Conservation (phyloP, 2,797 vertebrate genomes). For the Tarsius wallacei region DNA sequence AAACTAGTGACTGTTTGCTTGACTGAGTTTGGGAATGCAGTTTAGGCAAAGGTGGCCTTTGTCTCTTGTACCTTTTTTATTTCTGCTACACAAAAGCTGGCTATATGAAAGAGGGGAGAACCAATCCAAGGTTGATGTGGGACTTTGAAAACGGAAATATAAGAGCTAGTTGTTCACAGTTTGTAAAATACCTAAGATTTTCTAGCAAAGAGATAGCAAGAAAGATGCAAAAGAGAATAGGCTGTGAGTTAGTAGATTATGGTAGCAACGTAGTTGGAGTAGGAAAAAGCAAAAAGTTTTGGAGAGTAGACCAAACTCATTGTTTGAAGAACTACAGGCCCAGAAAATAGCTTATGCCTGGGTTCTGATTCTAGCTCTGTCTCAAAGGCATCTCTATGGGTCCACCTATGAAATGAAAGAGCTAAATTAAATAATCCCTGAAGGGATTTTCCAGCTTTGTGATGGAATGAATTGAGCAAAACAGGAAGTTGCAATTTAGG, state of each 20-base stretch:
- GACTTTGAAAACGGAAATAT: constrained; percentile 65
- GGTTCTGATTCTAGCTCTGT: constrained; percentile 45
- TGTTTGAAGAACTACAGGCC: background rate
- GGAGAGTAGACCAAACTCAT: background rate
- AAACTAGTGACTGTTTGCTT: constrained; percentile 63
- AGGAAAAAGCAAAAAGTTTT: constrained; percentile 51
- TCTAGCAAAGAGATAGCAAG: background rate
- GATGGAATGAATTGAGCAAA: constrained; percentile 66
- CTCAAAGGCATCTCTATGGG: background rate
- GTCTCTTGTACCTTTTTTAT: constrained; percentile 33
- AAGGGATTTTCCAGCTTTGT: constrained; percentile 71
- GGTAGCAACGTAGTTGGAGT: background rate
- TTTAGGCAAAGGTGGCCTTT: constrained; percentile 71
- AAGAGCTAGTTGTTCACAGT: constrained; percentile 38
- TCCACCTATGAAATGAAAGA: constrained; percentile 19
- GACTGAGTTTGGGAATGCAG: constrained; percentile 48
- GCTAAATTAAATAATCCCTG: constrained; percentile 46
- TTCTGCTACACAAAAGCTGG: constrained; percentile 63
- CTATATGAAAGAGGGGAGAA: constrained; percentile 14
- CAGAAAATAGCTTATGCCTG: constrained; percentile 11
- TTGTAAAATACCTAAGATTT: constrained; percentile 53
- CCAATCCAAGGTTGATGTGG: constrained; percentile 21
- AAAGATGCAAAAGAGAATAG: constrained; percentile 19
- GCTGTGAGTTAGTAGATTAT: background rate
- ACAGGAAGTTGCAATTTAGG: constrained; percentile 60